These are phyloP conservation scores for Xylocampa areola DNA, from an alignment of 2,888 invertebrate species.

Conservation along the genomic window DNA sequence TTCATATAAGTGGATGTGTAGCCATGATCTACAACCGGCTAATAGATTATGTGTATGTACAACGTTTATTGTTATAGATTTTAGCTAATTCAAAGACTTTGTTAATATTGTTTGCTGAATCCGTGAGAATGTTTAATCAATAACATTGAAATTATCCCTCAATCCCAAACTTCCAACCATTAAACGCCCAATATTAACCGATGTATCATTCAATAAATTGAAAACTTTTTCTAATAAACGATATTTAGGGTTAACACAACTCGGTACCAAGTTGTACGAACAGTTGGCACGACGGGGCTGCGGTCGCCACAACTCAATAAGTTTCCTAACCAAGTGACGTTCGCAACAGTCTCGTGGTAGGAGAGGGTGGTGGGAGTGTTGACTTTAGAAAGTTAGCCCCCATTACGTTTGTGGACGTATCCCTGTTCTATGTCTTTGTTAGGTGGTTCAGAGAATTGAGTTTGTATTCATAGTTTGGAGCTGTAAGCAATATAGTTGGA, in stretches of 20 bases:
- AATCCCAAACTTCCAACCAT: too few species aligned
- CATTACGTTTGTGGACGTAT: constrained; percentile 54
- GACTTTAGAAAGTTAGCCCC: constrained; percentile 60
- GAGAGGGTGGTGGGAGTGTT: constrained; percentile 36
- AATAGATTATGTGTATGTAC: too few species aligned
- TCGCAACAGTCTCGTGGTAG: constrained; percentile 47
- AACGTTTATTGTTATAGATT: too few species aligned
- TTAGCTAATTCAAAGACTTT: too few species aligned
- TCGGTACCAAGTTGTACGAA: constrained; percentile 55
- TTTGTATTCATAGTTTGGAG: constrained; percentile 45
- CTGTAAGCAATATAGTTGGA: constrained; percentile 20
- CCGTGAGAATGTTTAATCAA: too few species aligned
- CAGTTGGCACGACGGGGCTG: constrained; percentile 54
- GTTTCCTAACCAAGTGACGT: constrained; percentile 61
- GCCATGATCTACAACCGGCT: too few species aligned
- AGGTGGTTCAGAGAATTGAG: constrained; percentile 42
- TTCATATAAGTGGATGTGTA: too few species aligned
- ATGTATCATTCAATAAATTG: constrained; percentile 54
- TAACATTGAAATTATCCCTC: too few species aligned
- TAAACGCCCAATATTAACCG: constrained; percentile 26
- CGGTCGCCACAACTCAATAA: constrained; percentile 62
- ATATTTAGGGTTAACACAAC: constrained; percentile 59
- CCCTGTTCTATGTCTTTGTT: constrained; percentile 51
- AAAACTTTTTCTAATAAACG: constrained; percentile 71
- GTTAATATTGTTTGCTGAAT: too few species aligned